Evolutionary conservation across 2,797 vertebrate genomes (phyloP).

Genomic region (Miichthys miiuy): DNA sequence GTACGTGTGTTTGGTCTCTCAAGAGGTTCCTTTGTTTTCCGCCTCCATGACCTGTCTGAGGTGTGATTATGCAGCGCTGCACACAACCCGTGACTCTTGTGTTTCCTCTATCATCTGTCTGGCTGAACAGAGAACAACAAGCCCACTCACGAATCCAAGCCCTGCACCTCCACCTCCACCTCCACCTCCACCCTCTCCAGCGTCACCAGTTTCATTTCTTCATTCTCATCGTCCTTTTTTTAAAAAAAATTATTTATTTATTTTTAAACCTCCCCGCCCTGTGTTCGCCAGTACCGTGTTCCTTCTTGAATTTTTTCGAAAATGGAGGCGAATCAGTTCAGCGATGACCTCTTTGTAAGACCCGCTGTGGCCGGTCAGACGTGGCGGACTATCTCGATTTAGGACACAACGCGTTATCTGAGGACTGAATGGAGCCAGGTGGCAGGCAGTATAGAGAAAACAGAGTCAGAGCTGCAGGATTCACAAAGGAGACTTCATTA

Average conservation of each 20-base stretch:
- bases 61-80: conserved; percentile 22
- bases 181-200: not conserved
- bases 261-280: too few species aligned
- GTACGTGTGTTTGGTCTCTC: not conserved
- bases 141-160: conserved; percentile 19
- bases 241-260: too few species aligned
- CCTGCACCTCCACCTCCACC: not conserved
- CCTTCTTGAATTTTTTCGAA: not conserved
- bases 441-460: conserved; percentile 52
- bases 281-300: not conserved
- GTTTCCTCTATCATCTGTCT: conserved; percentile 33
- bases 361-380: conserved; percentile 2
- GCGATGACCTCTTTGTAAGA: conserved; percentile 9
- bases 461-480: conserved; percentile 39
- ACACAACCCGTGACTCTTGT: not conserved
- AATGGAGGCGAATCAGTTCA: conserved; percentile 20
- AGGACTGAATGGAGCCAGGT: conserved; percentile 62
- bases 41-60: conserved; percentile 7
- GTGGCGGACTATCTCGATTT: conserved; percentile 20
- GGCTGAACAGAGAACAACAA: conserved; percentile 24
- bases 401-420: conserved; percentile 49
- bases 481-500: conserved; percentile 69
- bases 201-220: not conserved
- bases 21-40: not conserved
- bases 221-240: not conserved